A percentile compares a stretch with the other conserved stretches of the same genome.
These are phyloP conservation scores for Nothocercus julius DNA, from an alignment of 2,113 vertebrate genomes.

Conservation along the genomic window DNA sequence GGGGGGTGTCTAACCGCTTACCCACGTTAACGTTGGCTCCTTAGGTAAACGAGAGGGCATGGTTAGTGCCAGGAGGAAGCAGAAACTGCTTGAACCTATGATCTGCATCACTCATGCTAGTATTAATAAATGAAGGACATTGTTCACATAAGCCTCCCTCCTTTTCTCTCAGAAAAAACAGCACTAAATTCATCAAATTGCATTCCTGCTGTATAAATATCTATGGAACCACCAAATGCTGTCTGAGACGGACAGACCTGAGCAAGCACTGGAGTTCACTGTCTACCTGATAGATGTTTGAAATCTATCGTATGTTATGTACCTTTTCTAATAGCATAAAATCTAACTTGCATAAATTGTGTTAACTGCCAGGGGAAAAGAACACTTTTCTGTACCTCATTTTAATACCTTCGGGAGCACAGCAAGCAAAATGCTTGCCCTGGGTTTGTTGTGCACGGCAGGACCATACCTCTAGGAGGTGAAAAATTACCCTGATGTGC, in stretches of 20 bases:
- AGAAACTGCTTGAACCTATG: neutral
- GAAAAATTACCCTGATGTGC: neutral
- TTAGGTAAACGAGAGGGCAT: slow-evolving; percentile 46
- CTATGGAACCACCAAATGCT: neutral
- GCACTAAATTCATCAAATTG: neutral
- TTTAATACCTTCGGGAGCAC: neutral
- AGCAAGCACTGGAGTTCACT: neutral
- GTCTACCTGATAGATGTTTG: neutral
- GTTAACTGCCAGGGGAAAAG: rapidly evolving
- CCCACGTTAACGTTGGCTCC: slow-evolving; percentile 85
- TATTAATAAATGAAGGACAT: neutral
- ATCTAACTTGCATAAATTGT: neutral
- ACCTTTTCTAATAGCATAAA: neutral
- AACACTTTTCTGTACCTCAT: neutral
- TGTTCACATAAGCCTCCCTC: neutral
- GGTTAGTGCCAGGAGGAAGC: neutral
- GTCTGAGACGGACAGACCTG: rapidly evolving
- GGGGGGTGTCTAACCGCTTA: slow-evolving; percentile 80
- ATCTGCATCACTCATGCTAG: neutral
- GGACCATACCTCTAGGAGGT: neutral
- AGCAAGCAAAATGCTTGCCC: neutral
- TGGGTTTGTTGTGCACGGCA: neutral
- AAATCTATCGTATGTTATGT: neutral
- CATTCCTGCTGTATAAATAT: neutral
- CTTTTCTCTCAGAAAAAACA: neutral